These are phyloP conservation scores for Campoletis sonorensis DNA, from an alignment of 1,140 invertebrate species.

Conservation along the genomic window DNA sequence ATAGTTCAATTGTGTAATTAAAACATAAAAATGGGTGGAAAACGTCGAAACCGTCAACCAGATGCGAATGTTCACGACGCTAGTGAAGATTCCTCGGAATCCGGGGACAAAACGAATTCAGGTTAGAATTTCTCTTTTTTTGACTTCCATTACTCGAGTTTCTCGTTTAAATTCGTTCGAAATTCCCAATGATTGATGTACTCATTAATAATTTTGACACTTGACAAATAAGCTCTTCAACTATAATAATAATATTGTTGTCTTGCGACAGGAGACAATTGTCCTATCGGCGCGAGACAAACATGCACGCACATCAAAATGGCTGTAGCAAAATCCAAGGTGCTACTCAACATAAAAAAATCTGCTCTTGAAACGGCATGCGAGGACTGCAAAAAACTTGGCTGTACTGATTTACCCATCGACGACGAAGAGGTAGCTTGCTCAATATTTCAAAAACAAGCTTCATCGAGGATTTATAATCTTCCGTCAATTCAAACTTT, in stretches of 20 bases:
- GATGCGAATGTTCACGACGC: slow-evolving; percentile 75
- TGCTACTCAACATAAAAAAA: neutral
- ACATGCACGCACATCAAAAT: slow-evolving; percentile 79
- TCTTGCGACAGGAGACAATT: slow-evolving; percentile 67
- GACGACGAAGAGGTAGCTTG: slow-evolving; percentile 62
- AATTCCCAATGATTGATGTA: slow-evolving; percentile 17
- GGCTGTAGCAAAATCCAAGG: slow-evolving; percentile 63
- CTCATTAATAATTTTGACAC: slow-evolving; percentile 25
- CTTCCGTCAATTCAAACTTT: too few relatives aligned
- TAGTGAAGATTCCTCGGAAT: slow-evolving; percentile 77
- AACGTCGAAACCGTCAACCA: slow-evolving; percentile 81
- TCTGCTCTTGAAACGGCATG: slow-evolving; percentile 75
- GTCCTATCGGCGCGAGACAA: slow-evolving; percentile 69
- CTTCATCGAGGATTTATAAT: neutral
- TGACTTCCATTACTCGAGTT: slow-evolving; percentile 21
- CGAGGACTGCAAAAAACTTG: slow-evolving; percentile 78
- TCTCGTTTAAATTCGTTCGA: slow-evolving; percentile 2
- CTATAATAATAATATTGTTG: too few relatives aligned
- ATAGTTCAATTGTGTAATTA: too few relatives aligned
- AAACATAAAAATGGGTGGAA: slow-evolving; percentile 65
- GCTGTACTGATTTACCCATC: slow-evolving; percentile 56
- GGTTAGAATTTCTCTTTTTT: slow-evolving; percentile 56
- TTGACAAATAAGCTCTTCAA: slow-evolving; percentile 27
- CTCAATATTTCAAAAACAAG: neutral
- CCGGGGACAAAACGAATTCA: slow-evolving; percentile 78